These are phyloP conservation scores for Xenentodon cancila DNA, from an alignment of 2,797 vertebrate genomes.

Conservation along the genomic window DNA sequence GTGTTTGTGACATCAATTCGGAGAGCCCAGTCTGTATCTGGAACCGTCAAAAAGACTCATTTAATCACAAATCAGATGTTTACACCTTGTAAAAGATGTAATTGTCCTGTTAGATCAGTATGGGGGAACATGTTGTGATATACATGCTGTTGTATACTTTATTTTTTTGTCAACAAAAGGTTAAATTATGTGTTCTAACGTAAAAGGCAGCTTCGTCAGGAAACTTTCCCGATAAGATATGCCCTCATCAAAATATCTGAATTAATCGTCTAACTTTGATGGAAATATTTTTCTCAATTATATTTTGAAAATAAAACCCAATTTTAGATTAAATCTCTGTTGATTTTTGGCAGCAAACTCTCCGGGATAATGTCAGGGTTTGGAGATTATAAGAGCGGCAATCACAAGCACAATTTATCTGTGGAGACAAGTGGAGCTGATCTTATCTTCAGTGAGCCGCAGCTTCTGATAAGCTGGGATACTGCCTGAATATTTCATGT, in stretches of 20 bases:
- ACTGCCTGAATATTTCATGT: constrained; percentile 27
- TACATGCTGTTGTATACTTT: no score
- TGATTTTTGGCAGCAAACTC: constrained; percentile 9
- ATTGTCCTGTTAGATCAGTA: no score
- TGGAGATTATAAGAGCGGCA: constrained; percentile 41
- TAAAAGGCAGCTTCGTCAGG: neutral
- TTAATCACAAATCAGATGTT: no score
- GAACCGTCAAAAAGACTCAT: constrained; percentile 8
- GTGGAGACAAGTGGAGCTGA: constrained; percentile 38
- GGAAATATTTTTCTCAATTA: constrained; percentile 3
- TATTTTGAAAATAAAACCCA: constrained; percentile 22
- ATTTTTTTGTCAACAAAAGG: neutral
- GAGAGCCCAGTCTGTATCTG: constrained; percentile 3
- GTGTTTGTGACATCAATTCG: constrained; percentile 21
- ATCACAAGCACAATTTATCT: constrained; percentile 45
- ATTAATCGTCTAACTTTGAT: neutral
- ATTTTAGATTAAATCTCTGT: constrained; percentile 29
- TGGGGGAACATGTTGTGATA: no score
- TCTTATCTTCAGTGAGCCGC: constrained; percentile 46
- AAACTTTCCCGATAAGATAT: neutral
- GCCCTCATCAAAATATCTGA: constrained; percentile 1
- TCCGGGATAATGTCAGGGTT: constrained; percentile 24
- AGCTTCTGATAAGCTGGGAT: constrained; percentile 38
- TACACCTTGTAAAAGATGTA: no score
- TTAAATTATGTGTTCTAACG: neutral